Evolutionary conservation across 2,797 vertebrate species (phyloP), one percentile per base, ranked within the genome.

Genomic region (Kryptopterus vitreolus): DNA sequence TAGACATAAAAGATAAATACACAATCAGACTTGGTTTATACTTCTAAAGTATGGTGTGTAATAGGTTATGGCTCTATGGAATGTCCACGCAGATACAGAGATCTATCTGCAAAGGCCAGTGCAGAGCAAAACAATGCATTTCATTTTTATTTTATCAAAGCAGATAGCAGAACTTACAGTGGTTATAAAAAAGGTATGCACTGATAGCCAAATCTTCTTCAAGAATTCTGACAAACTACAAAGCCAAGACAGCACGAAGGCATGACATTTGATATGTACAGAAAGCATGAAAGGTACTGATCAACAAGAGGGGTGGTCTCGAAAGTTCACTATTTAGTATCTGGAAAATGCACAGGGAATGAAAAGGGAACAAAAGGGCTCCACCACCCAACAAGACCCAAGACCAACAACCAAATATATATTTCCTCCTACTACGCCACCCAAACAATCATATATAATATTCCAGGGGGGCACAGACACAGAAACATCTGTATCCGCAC

Each of bases 401-500:
- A n/a, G n/a, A n/a, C n/a, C n/a, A n/a, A n/a, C n/a, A n/a, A n/a
- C n/a, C n/a, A n/a, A n/a, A n/a, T n/a, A n/a, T n/a, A n/a, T n/a
- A n/a, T n/a, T n/a, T n/a, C n/a, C n/a, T n/a, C n/a, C n/a, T n/a
- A n/a, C n/a, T n/a, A n/a, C n/a, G n/a, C n/a, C n/a, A n/a, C n/a
- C n/a, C n/a, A n/a, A n/a, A n/a, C n/a, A n/a, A n/a, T n/a, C n/a
- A n/a, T n/a, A n/a, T n/a, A n/a, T n/a, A n/a, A n/a, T n/a, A n/a
- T n/a, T n/a, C n/a, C n/a, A n/a, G n/a, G 43, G 38, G 0, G 66
- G 82, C 72, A 63, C 79, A 77, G 79, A 75, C n/a, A 75, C 81
- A 75, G 53, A 77, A 91, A 90, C 87, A 92, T 91, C 88, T 91
- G 90, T n/a, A n/a, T n/a, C n/a, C n/a, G n/a, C n/a, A n/a, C n/a